phyloP scores from a whole-genome alignment of 2,888 invertebrate species.

The Archaeoteleia sp. region DNA sequence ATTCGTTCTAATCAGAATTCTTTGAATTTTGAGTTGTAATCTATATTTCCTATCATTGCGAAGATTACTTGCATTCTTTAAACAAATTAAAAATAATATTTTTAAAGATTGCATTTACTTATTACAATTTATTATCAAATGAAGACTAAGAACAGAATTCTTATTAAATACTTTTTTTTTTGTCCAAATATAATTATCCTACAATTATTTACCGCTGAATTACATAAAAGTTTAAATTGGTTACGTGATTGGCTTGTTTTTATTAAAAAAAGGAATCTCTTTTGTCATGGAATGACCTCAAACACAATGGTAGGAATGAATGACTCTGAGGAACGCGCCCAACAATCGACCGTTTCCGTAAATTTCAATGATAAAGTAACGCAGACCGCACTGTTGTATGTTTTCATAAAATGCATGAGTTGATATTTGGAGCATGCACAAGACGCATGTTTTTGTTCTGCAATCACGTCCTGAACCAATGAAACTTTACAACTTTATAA shows the following conservation, averaged over 20 bases:
- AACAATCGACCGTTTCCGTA: conserved; percentile 32
- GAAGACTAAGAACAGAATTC: too few relatives aligned
- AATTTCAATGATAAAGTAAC: conserved; percentile 31
- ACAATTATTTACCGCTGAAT: too few relatives aligned
- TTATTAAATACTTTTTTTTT: too few relatives aligned
- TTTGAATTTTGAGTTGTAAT: too few relatives aligned
- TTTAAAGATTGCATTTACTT: too few relatives aligned
- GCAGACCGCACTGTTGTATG: conserved; percentile 19
- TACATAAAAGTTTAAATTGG: background rate
- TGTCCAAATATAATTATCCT: too few relatives aligned
- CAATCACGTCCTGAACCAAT: background rate
- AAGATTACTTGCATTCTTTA: too few relatives aligned
- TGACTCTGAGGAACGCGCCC: conserved; percentile 30
- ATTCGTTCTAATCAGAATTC: too few relatives aligned
- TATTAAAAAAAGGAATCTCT: conserved; percentile 30
- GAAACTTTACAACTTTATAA: background rate
- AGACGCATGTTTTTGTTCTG: background rate
- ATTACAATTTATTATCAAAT: too few relatives aligned
- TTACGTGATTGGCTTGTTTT: background rate
- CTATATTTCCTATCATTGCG: too few relatives aligned
- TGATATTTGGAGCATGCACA: conserved; percentile 20
- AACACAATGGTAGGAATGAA: conserved; percentile 27
- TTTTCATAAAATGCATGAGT: conserved; percentile 19
- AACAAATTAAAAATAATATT: too few relatives aligned
- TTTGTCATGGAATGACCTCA: conserved; percentile 23